phyloP scores from a whole-genome alignment of 1,140 invertebrate genomes.

The Bombus huntii region DNA sequence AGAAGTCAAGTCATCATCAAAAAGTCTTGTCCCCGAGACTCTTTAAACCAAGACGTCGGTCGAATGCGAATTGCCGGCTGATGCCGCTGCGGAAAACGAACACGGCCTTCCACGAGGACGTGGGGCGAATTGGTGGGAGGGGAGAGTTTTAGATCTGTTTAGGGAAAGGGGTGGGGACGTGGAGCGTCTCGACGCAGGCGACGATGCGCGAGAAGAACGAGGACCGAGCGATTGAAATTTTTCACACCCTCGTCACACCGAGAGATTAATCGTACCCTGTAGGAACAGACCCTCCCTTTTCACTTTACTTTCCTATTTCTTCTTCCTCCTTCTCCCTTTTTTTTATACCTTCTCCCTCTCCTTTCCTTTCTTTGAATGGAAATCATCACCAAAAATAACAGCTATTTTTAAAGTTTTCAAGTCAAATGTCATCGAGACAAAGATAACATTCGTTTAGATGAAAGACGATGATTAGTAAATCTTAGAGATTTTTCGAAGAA shows the following conservation, averaged over 20 bases:
- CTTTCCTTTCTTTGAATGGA: background rate
- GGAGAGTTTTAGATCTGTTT: slow-evolving; percentile 5
- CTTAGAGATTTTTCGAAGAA: background rate
- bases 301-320: no score
- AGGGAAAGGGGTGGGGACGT: slow-evolving; percentile 67
- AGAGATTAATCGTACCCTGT: background rate
- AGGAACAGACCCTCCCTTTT: background rate
- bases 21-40: slow-evolving; percentile 86
- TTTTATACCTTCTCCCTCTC: no score
- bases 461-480: no score
- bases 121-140: slow-evolving; percentile 77
- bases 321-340: background rate
- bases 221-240: slow-evolving; percentile 67
- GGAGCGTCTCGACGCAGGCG: slow-evolving; percentile 70
- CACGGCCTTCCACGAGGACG: slow-evolving; percentile 56
- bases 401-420: no score
- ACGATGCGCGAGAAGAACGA: slow-evolving; percentile 32
- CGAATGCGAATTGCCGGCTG: slow-evolving; percentile 89
- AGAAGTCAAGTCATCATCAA: slow-evolving; percentile 91
- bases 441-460: no score
- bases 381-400: background rate
- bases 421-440: no score
- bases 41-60: slow-evolving; percentile 93
- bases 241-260: slow-evolving; percentile 29
- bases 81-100: slow-evolving; percentile 54